Conservation (phyloP, 2,888 invertebrate genomes). For the Phyto melanocephala region DNA sequence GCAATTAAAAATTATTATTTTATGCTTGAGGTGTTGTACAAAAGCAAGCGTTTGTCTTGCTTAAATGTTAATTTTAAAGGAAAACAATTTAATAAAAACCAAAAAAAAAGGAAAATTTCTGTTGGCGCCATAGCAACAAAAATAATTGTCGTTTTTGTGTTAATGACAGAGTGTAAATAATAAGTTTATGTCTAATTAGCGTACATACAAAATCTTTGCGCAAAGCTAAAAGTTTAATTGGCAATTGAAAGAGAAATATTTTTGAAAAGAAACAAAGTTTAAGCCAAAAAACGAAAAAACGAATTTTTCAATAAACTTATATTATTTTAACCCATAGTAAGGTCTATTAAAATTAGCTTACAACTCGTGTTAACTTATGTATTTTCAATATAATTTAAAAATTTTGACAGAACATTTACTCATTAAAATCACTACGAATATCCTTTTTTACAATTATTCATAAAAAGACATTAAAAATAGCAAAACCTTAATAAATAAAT, state of each 20-base stretch:
- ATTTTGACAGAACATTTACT: neutral
- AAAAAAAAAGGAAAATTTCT: neutral
- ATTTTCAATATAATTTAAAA: neutral
- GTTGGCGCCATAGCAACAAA: neutral
- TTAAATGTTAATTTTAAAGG: conserved; percentile 41
- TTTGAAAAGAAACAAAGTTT: neutral
- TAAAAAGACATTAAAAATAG: neutral
- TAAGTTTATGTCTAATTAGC: neutral
- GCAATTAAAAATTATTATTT: conserved; percentile 65
- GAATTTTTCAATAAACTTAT: too few relatives aligned
- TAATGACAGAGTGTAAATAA: conserved; percentile 22
- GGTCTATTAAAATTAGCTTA: neutral
- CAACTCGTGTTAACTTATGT: neutral
- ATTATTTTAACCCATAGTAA: too few relatives aligned
- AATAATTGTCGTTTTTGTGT: conserved; percentile 7
- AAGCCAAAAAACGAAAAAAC: neutral
- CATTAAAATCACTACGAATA: neutral
- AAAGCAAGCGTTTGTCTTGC: conserved; percentile 34
- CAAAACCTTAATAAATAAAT: too few relatives aligned
- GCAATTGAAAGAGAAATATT: neutral
- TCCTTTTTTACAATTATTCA: neutral
- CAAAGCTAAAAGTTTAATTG: neutral
- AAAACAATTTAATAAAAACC: conserved; percentile 44
- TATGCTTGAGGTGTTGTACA: conserved; percentile 58
- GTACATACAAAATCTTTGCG: neutral